Evolutionary conservation across 2,113 vertebrate species (phyloP), one percentile per base, ranked within the genome.

Genomic region (Acanthisitta chloris): DNA sequence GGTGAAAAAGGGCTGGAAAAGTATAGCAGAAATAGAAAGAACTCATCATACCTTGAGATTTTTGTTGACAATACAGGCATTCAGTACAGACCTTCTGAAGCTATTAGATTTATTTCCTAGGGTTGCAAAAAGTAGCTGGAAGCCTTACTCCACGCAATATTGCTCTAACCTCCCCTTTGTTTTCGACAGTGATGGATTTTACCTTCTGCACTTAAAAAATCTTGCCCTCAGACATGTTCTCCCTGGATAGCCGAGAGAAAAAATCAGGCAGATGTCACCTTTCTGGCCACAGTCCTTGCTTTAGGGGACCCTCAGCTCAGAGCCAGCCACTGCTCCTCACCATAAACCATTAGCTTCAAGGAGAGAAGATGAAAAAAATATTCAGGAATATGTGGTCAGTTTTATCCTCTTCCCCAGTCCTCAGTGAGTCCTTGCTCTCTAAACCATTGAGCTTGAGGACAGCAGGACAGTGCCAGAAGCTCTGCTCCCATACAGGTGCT

Each of bases 181-280:
- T 92, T 90, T 57, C 82, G 85, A 93, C 93, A 96, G 57, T 84
- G 81, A 94, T 81, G 65, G 52, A 94, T 95, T 94, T 96, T 87
- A 86, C 61, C 57, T 26, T 40, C n/a, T 52, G 18, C 40, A 64
- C 15, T 15, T 85, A 64, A 79, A 80, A 93, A 85, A 34, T 57
- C 78, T 87, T 85, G 61, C 62, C 81, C 73, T 92, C 73, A 70
- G 12, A 52, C 23, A 25, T 7, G 8, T 31, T 91, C 14, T 80
- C 34, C 11, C n/a, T 79, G 66, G 62, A 80, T 5, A 95, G 17
- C 40, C 64, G 57, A 46, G 58, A 92, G 62, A 29, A 48, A 48
- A 93, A 92, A 88, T 59, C 57, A 82, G 40, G 8, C 42, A 77
- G 42, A 43, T 34, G 33, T 69, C 29, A 77, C n/a, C 3, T 85